Percentiles rank a stretch among this genome's conserved stretches.
Evolutionary conservation across 1,140 invertebrate genomes (phyloP).

Genomic region (Aricia agestis): DNA sequence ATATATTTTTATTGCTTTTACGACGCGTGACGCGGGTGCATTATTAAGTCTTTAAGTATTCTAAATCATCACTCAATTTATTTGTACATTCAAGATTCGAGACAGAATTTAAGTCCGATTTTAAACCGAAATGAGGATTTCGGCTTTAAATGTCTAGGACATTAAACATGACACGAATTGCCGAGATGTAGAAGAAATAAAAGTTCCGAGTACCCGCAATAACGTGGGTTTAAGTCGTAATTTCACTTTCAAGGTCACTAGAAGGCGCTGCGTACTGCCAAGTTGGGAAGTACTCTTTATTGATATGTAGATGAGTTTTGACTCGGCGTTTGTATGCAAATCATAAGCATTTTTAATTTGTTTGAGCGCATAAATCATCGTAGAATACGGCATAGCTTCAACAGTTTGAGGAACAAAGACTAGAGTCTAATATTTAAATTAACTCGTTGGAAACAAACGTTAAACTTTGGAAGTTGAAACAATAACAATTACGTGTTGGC

Average conservation of each 20-base stretch:
- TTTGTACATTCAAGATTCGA: background rate
- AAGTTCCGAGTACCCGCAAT: background rate
- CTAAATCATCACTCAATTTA: background rate
- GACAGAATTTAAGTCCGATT: background rate
- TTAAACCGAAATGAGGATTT: background rate
- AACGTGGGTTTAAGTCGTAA: background rate
- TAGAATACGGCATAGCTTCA: background rate
- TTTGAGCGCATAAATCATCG: background rate
- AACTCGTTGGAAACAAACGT: background rate
- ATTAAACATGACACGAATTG: background rate
- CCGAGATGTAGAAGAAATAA: background rate
- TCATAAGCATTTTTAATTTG: conserved; percentile 1
- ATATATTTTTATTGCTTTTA: background rate
- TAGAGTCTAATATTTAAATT: background rate
- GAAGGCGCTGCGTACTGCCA: conserved; percentile 13
- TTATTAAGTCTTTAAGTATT: background rate
- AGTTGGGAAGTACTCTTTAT: conserved; percentile 28
- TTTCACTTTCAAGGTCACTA: conserved; percentile 32
- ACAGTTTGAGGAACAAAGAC: background rate
- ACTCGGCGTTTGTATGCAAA: conserved; percentile 17
- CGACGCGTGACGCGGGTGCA: background rate
- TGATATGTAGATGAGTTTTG: conserved; percentile 44
- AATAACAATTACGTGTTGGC: background rate
- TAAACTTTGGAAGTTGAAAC: background rate
- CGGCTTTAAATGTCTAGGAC: background rate